Conservation (phyloP, 2,888 invertebrate genomes). For the Caenorhabditis imperialis region DNA sequence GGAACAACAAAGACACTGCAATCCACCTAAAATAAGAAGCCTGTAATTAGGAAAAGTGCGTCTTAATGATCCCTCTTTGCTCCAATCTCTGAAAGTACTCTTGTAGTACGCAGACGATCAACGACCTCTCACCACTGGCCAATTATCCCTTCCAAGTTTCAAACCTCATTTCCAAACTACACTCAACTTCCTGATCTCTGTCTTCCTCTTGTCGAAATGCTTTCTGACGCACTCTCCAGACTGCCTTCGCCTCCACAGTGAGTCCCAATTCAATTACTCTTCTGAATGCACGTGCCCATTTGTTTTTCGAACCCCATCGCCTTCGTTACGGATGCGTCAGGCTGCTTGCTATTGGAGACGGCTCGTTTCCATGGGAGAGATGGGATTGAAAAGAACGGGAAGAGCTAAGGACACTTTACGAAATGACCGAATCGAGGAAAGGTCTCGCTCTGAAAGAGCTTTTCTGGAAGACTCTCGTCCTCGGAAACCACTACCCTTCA, state of each 20-base stretch:
- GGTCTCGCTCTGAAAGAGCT: conserved; percentile 48
- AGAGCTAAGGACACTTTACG: background rate
- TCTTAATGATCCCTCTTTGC: too few relatives aligned
- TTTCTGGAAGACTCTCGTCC: conserved; percentile 61
- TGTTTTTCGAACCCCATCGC: too few relatives aligned
- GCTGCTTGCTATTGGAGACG: background rate
- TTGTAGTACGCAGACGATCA: too few relatives aligned
- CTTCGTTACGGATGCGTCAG: too few relatives aligned
- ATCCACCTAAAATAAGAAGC: too few relatives aligned
- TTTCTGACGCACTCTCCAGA: conserved; percentile 10
- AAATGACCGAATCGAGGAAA: conserved; percentile 29
- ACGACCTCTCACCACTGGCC: too few relatives aligned
- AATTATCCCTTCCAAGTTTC: too few relatives aligned
- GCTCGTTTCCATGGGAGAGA: conserved; percentile 2
- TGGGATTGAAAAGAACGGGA: background rate
- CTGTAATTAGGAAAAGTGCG: too few relatives aligned
- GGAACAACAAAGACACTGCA: too few relatives aligned
- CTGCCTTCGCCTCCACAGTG: background rate
- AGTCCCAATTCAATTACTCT: conserved; percentile 5
- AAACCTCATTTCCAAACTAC: background rate
- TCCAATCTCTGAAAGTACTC: too few relatives aligned
- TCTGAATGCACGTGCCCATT: conserved; percentile 4
- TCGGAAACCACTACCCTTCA: conserved; percentile 59
- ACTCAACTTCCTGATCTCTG: too few relatives aligned
- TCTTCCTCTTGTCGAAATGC: conserved; percentile 3